Conservation (phyloP, 2,888 invertebrate species). For the Lepidochitona cinerea region DNA sequence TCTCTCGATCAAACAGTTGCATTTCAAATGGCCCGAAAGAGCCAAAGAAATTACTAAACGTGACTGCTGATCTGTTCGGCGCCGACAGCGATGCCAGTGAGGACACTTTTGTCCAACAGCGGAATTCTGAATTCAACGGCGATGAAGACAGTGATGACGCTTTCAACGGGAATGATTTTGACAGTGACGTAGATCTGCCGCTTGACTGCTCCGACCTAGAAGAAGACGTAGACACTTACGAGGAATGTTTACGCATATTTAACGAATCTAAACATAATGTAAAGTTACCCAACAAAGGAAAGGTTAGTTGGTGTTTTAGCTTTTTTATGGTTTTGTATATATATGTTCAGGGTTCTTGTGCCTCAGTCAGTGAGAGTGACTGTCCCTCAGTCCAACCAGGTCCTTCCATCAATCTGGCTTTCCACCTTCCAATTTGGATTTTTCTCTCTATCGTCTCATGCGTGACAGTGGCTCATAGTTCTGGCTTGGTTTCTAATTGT, state of each 20-base stretch:
- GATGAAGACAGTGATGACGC: constrained; percentile 18
- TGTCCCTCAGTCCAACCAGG: no score
- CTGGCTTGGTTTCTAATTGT: no score
- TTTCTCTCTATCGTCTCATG: no score
- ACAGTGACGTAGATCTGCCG: constrained; percentile 7
- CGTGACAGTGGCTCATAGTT: no score
- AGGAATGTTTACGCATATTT: constrained; percentile 89
- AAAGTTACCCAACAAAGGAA: neutral
- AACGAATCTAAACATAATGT: constrained; percentile 76
- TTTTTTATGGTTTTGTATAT: no score
- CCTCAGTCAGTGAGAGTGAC: no score
- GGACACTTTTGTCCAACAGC: neutral
- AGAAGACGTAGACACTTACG: constrained; percentile 77
- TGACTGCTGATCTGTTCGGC: constrained; percentile 53
- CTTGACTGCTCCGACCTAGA: constrained; percentile 27
- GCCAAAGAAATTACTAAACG: constrained; percentile 35
- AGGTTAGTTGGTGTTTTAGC: no score
- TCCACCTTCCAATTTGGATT: no score
- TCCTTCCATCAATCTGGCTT: no score
- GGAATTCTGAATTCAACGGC: constrained; percentile 6
- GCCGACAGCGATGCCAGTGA: constrained; percentile 35
- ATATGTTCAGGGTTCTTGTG: no score
- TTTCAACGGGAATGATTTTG: constrained; percentile 10
- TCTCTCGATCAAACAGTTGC: no score
- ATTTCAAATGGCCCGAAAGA: neutral